These are phyloP conservation scores for Drosophila kanekoi DNA, from an alignment of 2,888 invertebrate species.

Conservation along the genomic window DNA sequence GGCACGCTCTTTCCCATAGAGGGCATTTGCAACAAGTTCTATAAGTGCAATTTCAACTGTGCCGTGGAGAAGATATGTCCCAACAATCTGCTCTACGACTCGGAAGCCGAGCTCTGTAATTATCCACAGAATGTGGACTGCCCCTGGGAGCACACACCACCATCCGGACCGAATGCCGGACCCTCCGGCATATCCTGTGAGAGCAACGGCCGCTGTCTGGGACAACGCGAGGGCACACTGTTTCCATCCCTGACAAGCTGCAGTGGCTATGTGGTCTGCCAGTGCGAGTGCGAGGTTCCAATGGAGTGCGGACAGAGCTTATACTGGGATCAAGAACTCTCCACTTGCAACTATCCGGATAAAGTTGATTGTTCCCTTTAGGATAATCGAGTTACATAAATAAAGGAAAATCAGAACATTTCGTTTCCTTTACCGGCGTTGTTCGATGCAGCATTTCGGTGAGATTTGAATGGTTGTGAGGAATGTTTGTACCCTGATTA, in stretches of 20 bases:
- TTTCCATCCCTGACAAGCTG: conserved; percentile 59
- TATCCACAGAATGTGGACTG: conserved; percentile 50
- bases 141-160: conserved; percentile 60
- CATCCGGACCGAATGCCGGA: conserved; percentile 72
- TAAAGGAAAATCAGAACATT: background rate
- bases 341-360: conserved; percentile 49
- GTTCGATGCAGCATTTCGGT: too few species aligned
- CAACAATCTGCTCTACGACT: conserved; percentile 55
- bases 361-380: conserved; percentile 45
- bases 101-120: conserved; percentile 6
- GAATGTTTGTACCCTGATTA: too few species aligned
- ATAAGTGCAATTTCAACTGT: conserved; percentile 68
- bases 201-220: conserved; percentile 65
- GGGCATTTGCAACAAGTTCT: conserved; percentile 63
- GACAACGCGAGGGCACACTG: conserved; percentile 54
- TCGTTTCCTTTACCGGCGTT: background rate
- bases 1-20: conserved; percentile 57
- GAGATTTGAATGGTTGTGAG: background rate
- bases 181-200: conserved; percentile 76
- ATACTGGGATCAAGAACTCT: conserved; percentile 40
- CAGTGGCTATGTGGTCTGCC: conserved; percentile 63
- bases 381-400: background rate
- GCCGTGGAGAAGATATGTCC: conserved; percentile 66
- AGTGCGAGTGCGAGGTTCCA: conserved; percentile 78
- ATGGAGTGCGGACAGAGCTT: conserved; percentile 41